Conservation (phyloP, 1,140 invertebrate species). For the Campoletis sonorensis region DNA sequence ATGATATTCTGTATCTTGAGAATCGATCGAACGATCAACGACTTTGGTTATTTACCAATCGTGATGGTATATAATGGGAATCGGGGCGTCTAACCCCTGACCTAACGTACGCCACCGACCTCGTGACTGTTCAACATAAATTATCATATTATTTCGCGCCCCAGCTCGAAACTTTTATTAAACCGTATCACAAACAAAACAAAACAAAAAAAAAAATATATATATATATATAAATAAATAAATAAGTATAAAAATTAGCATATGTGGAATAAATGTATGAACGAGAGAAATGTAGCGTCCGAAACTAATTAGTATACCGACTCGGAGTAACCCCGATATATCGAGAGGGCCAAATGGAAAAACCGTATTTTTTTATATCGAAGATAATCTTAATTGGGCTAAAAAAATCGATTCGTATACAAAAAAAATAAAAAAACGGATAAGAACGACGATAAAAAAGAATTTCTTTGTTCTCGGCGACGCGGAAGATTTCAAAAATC, state of each 20-base stretch:
- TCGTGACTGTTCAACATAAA: slow-evolving; percentile 13
- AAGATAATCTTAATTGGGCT: slow-evolving; percentile 63
- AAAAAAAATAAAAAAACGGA: too few species aligned
- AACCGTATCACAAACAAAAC: too few species aligned
- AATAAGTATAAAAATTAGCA: neutral
- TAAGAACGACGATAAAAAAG: neutral
- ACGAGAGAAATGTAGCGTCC: slow-evolving; percentile 24
- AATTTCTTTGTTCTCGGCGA: neutral
- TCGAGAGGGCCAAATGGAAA: slow-evolving; percentile 33
- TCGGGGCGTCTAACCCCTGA: slow-evolving; percentile 9
- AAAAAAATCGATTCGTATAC: slow-evolving; percentile 60
- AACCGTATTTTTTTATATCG: slow-evolving; percentile 43
- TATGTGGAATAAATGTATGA: neutral
- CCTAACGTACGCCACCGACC: slow-evolving; percentile 12
- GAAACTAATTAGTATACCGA: slow-evolving; percentile 61
- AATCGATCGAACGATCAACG: slow-evolving; percentile 29
- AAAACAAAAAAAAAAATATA: too few species aligned
- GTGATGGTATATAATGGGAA: neutral
- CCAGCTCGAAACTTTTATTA: neutral
- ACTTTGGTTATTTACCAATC: slow-evolving; percentile 15
- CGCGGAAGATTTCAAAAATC: neutral
- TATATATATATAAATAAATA: neutral
- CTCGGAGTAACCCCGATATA: slow-evolving; percentile 52
- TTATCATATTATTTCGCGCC: neutral
- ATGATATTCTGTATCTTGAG: too few species aligned